phyloP scores from a whole-genome alignment of 1,140 invertebrate species.

The Meloidogyne floridensis region DNA sequence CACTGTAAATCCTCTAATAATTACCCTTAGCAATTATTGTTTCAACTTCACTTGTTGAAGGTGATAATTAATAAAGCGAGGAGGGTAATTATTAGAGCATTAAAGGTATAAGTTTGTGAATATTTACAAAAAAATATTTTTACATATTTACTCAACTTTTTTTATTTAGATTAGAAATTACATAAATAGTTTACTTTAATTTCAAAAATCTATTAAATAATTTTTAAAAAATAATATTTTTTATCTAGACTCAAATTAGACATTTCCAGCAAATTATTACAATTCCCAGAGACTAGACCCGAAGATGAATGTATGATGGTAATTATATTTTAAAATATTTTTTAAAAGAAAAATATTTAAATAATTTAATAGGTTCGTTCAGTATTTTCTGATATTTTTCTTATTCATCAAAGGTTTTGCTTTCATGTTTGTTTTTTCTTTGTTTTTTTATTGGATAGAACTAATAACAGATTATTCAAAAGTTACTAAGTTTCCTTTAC shows the following conservation, averaged over 20 bases:
- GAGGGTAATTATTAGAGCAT: too few species aligned
- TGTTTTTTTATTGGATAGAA: conserved; percentile 14
- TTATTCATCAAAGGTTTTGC: conserved; percentile 56
- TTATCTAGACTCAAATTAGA: conserved; percentile 46
- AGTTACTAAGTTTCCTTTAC: too few species aligned
- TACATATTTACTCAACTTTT: too few species aligned
- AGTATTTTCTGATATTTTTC: conserved; percentile 48
- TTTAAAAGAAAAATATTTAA: conserved; percentile 2
- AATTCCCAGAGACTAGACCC: conserved; percentile 44
- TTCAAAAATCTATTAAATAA: conserved; percentile 14
- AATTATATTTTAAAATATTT: neutral
- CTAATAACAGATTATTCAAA: neutral
- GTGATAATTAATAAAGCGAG: too few species aligned
- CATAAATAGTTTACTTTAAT: conserved; percentile 1
- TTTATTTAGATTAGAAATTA: neutral
- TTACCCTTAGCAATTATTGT: too few species aligned
- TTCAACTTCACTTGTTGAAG: too few species aligned
- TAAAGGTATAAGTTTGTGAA: too few species aligned
- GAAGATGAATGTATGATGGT: conserved; percentile 50
- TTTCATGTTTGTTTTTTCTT: conserved; percentile 40
- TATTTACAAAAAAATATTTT: too few species aligned
- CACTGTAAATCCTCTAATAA: too few species aligned
- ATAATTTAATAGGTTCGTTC: conserved; percentile 34
- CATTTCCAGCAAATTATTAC: conserved; percentile 47
- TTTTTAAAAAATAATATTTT: conserved; percentile 9